Conservation (phyloP, 2,797 vertebrate genomes). For the Cuniculus paca region DNA sequence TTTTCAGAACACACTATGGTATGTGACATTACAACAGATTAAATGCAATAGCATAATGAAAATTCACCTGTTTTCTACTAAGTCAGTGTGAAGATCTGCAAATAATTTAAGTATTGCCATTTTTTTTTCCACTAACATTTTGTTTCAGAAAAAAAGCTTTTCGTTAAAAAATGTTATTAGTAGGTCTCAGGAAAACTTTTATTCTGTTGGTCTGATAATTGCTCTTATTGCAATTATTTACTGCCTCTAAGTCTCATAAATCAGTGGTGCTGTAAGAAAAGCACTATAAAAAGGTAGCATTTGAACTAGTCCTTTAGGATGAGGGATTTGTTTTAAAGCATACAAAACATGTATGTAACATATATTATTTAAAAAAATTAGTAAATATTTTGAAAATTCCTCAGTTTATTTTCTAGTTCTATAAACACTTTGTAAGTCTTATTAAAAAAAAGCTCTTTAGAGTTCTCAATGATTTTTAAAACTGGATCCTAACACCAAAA, state of each 20-base stretch:
- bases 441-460: conserved; percentile 9
- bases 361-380: conserved; percentile 26
- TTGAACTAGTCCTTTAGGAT: conserved; percentile 13
- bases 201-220: neutral
- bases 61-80: conserved; percentile 37
- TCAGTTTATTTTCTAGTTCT: conserved; percentile 29
- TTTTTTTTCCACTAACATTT: conserved; percentile 1
- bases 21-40: neutral
- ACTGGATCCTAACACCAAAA: neutral
- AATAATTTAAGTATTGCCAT: conserved; percentile 23
- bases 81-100: conserved; percentile 29
- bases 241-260: neutral
- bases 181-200: neutral
- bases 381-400: conserved; percentile 36
- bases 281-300: neutral
- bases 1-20: neutral
- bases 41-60: neutral
- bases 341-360: neutral
- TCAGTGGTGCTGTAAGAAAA: neutral
- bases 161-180: conserved; percentile 8
- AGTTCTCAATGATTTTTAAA: neutral
- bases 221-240: neutral
- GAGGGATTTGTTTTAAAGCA: neutral
- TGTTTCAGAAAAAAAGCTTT: conserved; percentile 49
- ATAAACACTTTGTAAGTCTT: neutral